Evolutionary conservation across 2,888 invertebrate species (phyloP).

Genomic region (Phengaris arion): DNA sequence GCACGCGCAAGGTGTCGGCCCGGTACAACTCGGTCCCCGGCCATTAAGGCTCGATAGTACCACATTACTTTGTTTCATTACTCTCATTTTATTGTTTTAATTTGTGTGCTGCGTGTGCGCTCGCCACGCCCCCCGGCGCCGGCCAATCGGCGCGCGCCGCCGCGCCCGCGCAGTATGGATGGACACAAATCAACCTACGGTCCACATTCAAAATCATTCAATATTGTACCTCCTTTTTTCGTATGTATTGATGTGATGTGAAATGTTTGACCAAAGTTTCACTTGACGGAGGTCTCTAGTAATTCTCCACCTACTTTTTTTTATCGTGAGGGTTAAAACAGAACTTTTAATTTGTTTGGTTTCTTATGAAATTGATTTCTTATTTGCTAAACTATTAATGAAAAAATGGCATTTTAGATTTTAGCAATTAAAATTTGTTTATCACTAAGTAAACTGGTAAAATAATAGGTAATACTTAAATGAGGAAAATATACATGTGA

Average conservation of each 20-base stretch:
- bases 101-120: constrained; percentile 79
- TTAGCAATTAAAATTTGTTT: too few species aligned
- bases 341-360: too few species aligned
- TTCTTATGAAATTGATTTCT: too few species aligned
- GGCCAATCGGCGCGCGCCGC: constrained; percentile 57
- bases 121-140: constrained; percentile 61
- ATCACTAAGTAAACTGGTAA: too few species aligned
- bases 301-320: too few species aligned
- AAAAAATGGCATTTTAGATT: too few species aligned
- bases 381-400: too few species aligned
- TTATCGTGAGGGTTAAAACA: too few species aligned
- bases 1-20: neutral
- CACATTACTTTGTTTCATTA: constrained; percentile 76
- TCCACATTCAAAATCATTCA: constrained; percentile 16
- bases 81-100: constrained; percentile 79
- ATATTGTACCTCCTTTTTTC: neutral
- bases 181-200: constrained; percentile 29
- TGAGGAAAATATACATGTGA: too few species aligned
- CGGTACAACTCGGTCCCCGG: constrained; percentile 56
- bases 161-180: constrained; percentile 48
- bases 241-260: neutral
- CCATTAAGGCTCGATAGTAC: constrained; percentile 74
- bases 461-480: too few species aligned
- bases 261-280: neutral
- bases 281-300: neutral